A percentile compares a stretch with the other conserved stretches of the same genome.
Evolutionary conservation across 2,797 vertebrate species (phyloP).

Genomic region (Argya squamiceps): DNA sequence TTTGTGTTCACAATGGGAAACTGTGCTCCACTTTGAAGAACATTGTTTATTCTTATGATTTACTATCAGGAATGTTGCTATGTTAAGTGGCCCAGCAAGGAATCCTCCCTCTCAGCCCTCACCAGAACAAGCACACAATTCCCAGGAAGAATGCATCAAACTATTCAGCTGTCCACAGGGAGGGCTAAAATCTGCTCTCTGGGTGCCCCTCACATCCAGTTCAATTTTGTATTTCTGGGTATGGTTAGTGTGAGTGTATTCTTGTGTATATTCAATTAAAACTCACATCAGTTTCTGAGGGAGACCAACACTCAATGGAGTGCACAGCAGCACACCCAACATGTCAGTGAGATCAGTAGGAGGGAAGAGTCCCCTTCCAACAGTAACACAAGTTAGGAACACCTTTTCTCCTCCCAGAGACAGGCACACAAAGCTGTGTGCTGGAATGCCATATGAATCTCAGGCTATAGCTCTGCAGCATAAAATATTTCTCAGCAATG

Average conservation of each 20-base stretch:
- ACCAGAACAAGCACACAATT: background rate
- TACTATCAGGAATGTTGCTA: background rate
- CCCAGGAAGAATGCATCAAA: background rate
- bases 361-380: background rate
- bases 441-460: background rate
- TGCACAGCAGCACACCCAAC: background rate
- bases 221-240: background rate
- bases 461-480: background rate
- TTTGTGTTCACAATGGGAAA: constrained; percentile 43
- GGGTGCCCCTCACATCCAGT: background rate
- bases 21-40: constrained; percentile 25
- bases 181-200: background rate
- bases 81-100: constrained; percentile 27
- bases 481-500: background rate
- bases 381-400: background rate
- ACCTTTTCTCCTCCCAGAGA: background rate
- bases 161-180: background rate
- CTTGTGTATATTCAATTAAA: background rate
- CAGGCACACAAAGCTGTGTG: background rate
- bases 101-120: background rate
- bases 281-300: background rate
- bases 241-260: background rate
- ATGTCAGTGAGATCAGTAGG: background rate
- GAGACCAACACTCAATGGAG: background rate
- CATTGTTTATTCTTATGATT: constrained; percentile 21